Evolutionary conservation across 2,888 invertebrate genomes (phyloP), one percentile per base, ranked within the genome.

Genomic region (Drosophila buzzatii): DNA sequence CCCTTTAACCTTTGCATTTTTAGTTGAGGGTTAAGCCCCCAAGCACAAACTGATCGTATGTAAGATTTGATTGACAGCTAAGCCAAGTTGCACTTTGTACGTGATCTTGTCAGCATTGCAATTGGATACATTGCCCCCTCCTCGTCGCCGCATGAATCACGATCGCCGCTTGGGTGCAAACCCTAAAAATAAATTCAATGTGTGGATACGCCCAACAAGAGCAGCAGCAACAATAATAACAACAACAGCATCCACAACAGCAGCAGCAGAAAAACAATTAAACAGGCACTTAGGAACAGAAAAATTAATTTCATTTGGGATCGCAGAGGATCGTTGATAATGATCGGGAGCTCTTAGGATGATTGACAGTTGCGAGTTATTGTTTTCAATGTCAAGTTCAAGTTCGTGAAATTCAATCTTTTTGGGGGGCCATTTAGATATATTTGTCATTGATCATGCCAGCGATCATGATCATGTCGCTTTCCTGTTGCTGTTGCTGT

Each of bases 61-160:
- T 57, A 52, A 66, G 39, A 68, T 76, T 72, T 87, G 85, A 85
- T 82, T 85, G 85, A 85, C 87, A 87, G 85, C 73, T 52, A 57
- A 79, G 60, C 70, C 66, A 65, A 85, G 73, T 76, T 82, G 78
- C 82, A 82, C 80, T 76, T 79, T 85, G 87, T 78, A 82, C 87
- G 87, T 87, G 87, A 89, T 86, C 73, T 86, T 86, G 87, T 87
- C 82, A 81, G 81, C 81, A 70, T 81, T 89, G 89, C 81, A 89
- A 88, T 79, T 85, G 74, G 89, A 88, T 89, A 85, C 89, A 68
- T 69, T 76, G 41, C 42, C 44, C 58, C 55, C 52, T 53, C 33
- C 57, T 37, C 23, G 23, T 31, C 61, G 56, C 58, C 51, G 47
- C 49, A 35, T 72, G 70, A 73, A 66, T 65, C 77, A 71, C 33